Evolutionary conservation across 1,140 invertebrate genomes (phyloP).

Genomic region (Venustaconcha ellipsiformis): DNA sequence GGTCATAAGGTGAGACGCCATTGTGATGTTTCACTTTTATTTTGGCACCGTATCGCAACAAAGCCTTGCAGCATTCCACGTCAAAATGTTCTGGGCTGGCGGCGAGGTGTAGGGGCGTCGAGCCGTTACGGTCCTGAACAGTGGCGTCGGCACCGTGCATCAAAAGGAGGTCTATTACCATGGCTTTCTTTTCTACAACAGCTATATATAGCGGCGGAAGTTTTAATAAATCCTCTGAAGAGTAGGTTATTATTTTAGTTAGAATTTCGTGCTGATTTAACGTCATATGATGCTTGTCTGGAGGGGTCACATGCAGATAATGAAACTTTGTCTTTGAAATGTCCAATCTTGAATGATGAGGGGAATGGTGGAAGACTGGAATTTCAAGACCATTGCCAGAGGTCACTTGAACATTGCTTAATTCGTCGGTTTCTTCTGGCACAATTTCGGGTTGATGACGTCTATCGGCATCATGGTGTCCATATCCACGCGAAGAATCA

Average conservation of each 20-base stretch:
- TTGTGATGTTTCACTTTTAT: slow-evolving; percentile 69
- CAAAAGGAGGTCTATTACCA: slow-evolving; percentile 72
- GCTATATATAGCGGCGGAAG: slow-evolving; percentile 74
- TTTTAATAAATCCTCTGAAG: slow-evolving; percentile 70
- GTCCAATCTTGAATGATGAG: too few relatives aligned
- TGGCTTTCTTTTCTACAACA: slow-evolving; percentile 70
- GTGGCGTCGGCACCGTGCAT: slow-evolving; percentile 73
- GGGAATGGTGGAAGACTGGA: not conserved
- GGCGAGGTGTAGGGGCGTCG: slow-evolving; percentile 74
- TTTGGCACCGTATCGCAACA: slow-evolving; percentile 72
- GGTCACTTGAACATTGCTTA: slow-evolving; percentile 12
- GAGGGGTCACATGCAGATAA: too few relatives aligned
- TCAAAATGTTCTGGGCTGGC: slow-evolving; percentile 71
- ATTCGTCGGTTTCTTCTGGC: slow-evolving; percentile 11
- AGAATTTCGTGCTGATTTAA: too few relatives aligned
- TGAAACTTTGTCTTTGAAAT: too few relatives aligned
- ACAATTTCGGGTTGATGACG: slow-evolving; percentile 6
- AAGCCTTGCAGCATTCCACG: slow-evolving; percentile 71
- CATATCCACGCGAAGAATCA: not conserved
- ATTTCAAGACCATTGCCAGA: slow-evolving; percentile 1
- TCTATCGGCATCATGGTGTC: not conserved
- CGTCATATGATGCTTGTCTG: too few relatives aligned
- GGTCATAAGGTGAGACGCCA: slow-evolving; percentile 65
- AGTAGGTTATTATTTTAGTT: slow-evolving; percentile 55
- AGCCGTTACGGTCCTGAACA: slow-evolving; percentile 70